A percentile compares a stretch with the other conserved stretches of the same genome.
Conservation (phyloP, 2,797 vertebrate genomes). For the Microchirus variegatus region DNA sequence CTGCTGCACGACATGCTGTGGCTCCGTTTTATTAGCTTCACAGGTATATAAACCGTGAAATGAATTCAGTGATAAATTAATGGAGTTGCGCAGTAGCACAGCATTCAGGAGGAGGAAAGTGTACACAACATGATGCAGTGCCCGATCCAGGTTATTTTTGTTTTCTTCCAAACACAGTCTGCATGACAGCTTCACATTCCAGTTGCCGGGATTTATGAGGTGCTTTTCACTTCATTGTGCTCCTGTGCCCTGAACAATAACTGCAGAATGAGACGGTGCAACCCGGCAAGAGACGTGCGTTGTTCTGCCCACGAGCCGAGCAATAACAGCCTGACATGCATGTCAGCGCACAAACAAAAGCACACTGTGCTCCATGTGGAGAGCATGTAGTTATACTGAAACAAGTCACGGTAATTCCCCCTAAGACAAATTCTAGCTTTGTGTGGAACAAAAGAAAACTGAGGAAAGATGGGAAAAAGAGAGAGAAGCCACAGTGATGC, state of each 20-base stretch:
- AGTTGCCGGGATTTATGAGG: conserved; percentile 44
- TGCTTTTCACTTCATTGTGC: conserved; percentile 45
- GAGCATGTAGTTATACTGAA: conserved; percentile 6
- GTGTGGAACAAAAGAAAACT: conserved; percentile 1
- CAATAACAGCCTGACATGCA: conserved; percentile 26
- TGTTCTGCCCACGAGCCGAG: conserved; percentile 30
- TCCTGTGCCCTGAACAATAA: conserved; percentile 63
- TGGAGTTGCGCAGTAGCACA: conserved; percentile 23
- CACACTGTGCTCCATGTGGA: neutral
- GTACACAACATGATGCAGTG: neutral
- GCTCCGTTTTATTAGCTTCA: conserved; percentile 4
- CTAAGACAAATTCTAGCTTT: conserved; percentile 27
- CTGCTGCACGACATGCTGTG: neutral
- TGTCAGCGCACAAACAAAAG: conserved; percentile 12
- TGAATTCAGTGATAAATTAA: conserved; percentile 27
- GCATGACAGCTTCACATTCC: conserved; percentile 46
- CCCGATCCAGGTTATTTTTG: conserved; percentile 50
- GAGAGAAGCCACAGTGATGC: conserved; percentile 26
- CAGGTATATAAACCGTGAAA: neutral
- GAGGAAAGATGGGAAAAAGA: conserved; percentile 10
- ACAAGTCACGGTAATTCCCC: conserved; percentile 22
- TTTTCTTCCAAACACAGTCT: conserved; percentile 36
- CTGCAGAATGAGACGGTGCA: conserved; percentile 45
- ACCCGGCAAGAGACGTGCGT: conserved; percentile 28
- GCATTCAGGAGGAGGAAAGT: neutral